A percentile compares a stretch with the other conserved stretches of the same genome.
Evolutionary conservation across 2,888 invertebrate species (phyloP).

Genomic region (Chrysolina americana): DNA sequence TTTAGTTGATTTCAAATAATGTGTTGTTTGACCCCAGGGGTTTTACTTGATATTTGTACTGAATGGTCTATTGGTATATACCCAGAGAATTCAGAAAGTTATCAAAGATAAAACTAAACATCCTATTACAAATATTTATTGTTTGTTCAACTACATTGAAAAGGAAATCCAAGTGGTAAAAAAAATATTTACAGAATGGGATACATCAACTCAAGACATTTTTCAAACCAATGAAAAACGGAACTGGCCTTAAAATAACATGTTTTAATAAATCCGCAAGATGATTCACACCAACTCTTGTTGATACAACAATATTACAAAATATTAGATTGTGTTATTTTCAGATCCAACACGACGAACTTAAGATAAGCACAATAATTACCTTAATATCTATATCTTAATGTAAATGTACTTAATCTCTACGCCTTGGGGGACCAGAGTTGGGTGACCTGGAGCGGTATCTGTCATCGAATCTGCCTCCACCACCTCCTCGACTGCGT

Average conservation of each 20-base stretch:
- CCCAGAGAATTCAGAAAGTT: too few species aligned
- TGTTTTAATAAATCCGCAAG: neutral
- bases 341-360: neutral
- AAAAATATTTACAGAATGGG: slow-evolving; percentile 20
- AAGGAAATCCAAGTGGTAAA: neutral
- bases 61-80: too few species aligned
- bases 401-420: slow-evolving; percentile 37
- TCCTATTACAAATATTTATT: slow-evolving; percentile 11
- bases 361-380: slow-evolving; percentile 7
- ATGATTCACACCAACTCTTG: neutral
- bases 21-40: too few species aligned
- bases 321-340: slow-evolving; percentile 14
- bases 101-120: neutral
- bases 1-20: too few species aligned
- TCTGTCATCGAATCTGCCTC: slow-evolving; percentile 57
- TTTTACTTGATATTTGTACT: too few species aligned
- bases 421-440: slow-evolving; percentile 54
- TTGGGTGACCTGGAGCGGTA: slow-evolving; percentile 62
- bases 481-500: slow-evolving; percentile 58
- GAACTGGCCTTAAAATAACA: slow-evolving; percentile 11
- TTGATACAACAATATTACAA: slow-evolving; percentile 11
- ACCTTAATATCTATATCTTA: slow-evolving; percentile 28
- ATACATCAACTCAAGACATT: neutral
- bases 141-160: neutral
- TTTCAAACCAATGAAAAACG: neutral